Evolutionary conservation across 2,113 vertebrate species (phyloP).

Genomic region (Aphyosemion australe): DNA sequence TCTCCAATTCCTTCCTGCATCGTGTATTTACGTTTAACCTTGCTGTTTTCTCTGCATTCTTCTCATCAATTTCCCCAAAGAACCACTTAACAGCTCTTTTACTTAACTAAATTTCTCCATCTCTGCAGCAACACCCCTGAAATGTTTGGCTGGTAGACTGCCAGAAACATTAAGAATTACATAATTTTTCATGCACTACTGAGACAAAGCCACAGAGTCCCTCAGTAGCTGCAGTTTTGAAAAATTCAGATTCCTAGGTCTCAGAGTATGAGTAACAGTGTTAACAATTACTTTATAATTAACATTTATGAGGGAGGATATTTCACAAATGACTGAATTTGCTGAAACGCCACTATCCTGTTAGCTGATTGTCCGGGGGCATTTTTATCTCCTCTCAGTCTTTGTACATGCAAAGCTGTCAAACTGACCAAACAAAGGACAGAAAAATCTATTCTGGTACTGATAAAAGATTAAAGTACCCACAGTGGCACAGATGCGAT

Average conservation of each 20-base stretch:
- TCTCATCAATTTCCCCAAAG: slow-evolving; percentile 21
- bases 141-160: slow-evolving; percentile 30
- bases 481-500: slow-evolving; percentile 30
- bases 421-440: slow-evolving; percentile 44
- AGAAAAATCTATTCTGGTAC: slow-evolving; percentile 23
- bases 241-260: slow-evolving; percentile 30
- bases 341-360: slow-evolving; percentile 35
- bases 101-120: slow-evolving; percentile 12
- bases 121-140: slow-evolving; percentile 28
- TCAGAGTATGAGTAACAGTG: slow-evolving; percentile 32
- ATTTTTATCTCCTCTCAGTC: slow-evolving; percentile 34
- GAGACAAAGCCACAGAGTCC: slow-evolving; percentile 6
- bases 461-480: slow-evolving; percentile 47
- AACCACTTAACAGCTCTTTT: slow-evolving; percentile 19
- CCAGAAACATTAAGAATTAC: slow-evolving; percentile 38
- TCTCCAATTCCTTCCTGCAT: neutral
- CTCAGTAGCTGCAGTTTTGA: slow-evolving; percentile 9
- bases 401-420: slow-evolving; percentile 35
- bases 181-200: slow-evolving; percentile 22
- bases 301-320: slow-evolving; percentile 56
- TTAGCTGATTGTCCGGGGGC: slow-evolving; percentile 51
- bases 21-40: slow-evolving; percentile 3
- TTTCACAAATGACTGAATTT: slow-evolving; percentile 47
- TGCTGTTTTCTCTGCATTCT: slow-evolving; percentile 5
- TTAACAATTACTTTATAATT: slow-evolving; percentile 60